Evolutionary conservation across 2,797 vertebrate species (phyloP).

Genomic region (Ctenopoma kingsleyae): DNA sequence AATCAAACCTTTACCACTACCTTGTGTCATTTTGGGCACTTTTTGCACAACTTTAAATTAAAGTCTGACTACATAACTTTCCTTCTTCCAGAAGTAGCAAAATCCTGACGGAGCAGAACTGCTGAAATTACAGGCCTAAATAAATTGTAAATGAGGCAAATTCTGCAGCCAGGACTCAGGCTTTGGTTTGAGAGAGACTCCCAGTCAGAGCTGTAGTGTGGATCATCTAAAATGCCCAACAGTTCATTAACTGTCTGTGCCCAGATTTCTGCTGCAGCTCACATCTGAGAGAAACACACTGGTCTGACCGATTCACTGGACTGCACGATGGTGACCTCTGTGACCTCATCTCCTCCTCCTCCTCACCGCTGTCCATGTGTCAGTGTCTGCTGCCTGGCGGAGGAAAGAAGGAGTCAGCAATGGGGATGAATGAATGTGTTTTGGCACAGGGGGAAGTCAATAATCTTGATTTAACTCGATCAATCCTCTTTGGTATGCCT

Average conservation of each 20-base stretch:
- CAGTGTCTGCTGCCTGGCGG: slow-evolving; percentile 42
- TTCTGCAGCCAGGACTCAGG: neutral
- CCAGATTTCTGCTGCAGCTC: slow-evolving; percentile 43
- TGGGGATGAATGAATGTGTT: slow-evolving; percentile 55
- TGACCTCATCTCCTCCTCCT: slow-evolving; percentile 36
- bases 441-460: slow-evolving; percentile 52
- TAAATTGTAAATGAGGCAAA: neutral
- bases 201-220: neutral
- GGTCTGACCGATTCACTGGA: slow-evolving; percentile 1
- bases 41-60: neutral
- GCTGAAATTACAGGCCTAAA: too few species aligned
- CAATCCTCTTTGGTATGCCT: slow-evolving; percentile 50
- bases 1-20: neutral
- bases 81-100: neutral
- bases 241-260: slow-evolving; percentile 38
- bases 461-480: slow-evolving; percentile 66
- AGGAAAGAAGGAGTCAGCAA: slow-evolving; percentile 61
- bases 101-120: neutral
- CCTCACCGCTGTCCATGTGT: slow-evolving; percentile 14
- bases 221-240: slow-evolving; percentile 23
- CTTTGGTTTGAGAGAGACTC: neutral
- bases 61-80: neutral
- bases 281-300: slow-evolving; percentile 10
- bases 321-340: slow-evolving; percentile 3
- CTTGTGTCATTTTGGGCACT: neutral